phyloP scores from a whole-genome alignment of 2,888 invertebrate genomes.

The Magallana nippona region DNA sequence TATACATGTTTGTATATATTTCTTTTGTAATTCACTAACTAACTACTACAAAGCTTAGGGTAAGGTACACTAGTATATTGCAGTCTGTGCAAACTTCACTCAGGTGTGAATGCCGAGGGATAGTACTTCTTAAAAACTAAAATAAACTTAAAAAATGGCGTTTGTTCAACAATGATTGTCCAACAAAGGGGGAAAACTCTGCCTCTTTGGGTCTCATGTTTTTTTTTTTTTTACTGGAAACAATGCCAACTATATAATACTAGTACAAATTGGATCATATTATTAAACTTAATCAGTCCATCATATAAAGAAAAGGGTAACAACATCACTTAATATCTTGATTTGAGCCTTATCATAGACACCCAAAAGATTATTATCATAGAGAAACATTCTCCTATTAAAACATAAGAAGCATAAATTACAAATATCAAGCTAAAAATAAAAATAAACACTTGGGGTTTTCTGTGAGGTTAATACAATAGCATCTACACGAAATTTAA shows the following conservation, averaged over 20 bases:
- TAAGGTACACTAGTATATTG: neutral
- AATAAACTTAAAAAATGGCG: neutral
- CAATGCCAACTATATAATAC: neutral
- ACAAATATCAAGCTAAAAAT: neutral
- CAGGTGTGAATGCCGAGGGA: neutral
- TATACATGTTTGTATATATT: too few species aligned
- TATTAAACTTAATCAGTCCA: neutral
- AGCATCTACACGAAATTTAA: neutral
- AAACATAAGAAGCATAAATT: neutral
- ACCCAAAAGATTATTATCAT: too few species aligned
- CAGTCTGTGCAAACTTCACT: conserved; percentile 1
- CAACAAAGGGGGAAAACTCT: neutral
- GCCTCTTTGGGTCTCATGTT: neutral
- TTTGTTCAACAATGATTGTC: conserved; percentile 31
- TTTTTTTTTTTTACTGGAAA: too few species aligned
- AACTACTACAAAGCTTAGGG: too few species aligned
- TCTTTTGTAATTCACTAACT: too few species aligned
- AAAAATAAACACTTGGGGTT: neutral
- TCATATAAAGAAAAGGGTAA: neutral
- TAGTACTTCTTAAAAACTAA: neutral
- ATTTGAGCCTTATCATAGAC: too few species aligned
- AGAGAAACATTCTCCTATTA: neutral
- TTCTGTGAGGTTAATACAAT: neutral
- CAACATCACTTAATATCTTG: too few species aligned
- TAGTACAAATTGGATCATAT: neutral